Evolutionary conservation across 2,797 vertebrate genomes (phyloP), one percentile per base, ranked within the genome.

Genomic region (Strix occidentalis): DNA sequence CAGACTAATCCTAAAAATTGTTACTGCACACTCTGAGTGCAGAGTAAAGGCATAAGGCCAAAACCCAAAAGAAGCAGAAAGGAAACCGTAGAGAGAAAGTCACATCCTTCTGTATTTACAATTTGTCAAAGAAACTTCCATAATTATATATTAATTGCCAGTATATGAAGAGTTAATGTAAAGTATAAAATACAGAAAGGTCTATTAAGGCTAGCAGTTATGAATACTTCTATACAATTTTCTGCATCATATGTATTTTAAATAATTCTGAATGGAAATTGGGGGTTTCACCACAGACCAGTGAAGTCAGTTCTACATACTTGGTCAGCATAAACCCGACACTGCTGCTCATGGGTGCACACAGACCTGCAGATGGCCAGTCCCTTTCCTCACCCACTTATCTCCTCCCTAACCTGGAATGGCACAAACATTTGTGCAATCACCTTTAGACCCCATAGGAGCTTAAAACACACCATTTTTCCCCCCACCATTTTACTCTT

Each of bases 101-200:
- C 16, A 39, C 6, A 53, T 56, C 31, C 31, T 60, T 72, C 31
- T 18, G 0, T 56, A 57, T 58, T 78, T 81, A 58, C 0, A 0
- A 31, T 74, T 61, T 72, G 43, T 69, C 60, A 58, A 61, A 57
- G 21, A 28, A 75, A 41, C 35, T 35, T 83, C 66, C 26, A 26
- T 39, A 85, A 70, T 43, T 91, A 31, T 8, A 6, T 17, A 50
- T 48, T 28, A 65, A 46, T 23, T 79, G 14, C 33, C 35, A 58
- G 17, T 20, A 15, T 11, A 54, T 11, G 15, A 48, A 65, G 15
- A 87, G 13, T 48, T 76, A 63, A 35, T 11, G 15, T 35, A 8
- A 88, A 54, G 15, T 58, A 58, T 9, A 65, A 85, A 65, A 50
- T 17, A 86, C 26, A 50, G 35, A 58, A 33, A 53, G 64, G 25